Base-by-base conservation (phyloP, 2,888 invertebrate genomes). In the Stenurella melanura region DNA sequence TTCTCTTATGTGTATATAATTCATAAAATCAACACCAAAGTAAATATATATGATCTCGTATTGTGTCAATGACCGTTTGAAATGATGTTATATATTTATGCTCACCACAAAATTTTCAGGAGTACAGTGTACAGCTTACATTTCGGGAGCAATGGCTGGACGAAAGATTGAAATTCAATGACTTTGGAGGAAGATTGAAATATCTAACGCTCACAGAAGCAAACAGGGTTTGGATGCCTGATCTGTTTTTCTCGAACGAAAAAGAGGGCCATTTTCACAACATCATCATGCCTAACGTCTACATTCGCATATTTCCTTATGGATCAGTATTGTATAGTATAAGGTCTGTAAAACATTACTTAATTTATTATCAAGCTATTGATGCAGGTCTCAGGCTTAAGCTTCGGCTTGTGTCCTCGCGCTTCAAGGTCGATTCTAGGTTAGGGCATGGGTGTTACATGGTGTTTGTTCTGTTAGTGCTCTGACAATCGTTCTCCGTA, bases 131-230 rank as follows among this genome's bases (percentile, higher is more conserved):
- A 87, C 98, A 98, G 91, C 92, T 98, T 88, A 98, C 98, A 84
- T 98, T 98, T 92, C 94, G 98, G 90, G 98, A 98, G 90, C 97
- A 98, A 91, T 98, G 98, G 98, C 91, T 96, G 88, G 98, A 98
- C 90, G 97, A 97, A 90, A 92, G 98, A 86, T 93, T 97, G 81
- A 94, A 94, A 89, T 97, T 96, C 90, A 95, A 96, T 90, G 96
- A 97, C 90, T 94, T 95, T 86, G 94, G 94, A 90, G 97, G 96
- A 87, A 94, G 95, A 85, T 93, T 97, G 78, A 96, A 96, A 90
- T 97, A 97, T 91, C 92, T 97, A 82, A 97, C 97, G 75, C 92
- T 98, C 87, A 97, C 98, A 73, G 98, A 98, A 90, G 96, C 97
- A 73, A 96, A 96, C 90, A 94, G 97, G 85, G 97, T 98, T 76